Percentiles rank a stretch among this genome's conserved stretches.
Conservation (phyloP, 2,888 invertebrate genomes). For the Pseudoips prasinana region DNA sequence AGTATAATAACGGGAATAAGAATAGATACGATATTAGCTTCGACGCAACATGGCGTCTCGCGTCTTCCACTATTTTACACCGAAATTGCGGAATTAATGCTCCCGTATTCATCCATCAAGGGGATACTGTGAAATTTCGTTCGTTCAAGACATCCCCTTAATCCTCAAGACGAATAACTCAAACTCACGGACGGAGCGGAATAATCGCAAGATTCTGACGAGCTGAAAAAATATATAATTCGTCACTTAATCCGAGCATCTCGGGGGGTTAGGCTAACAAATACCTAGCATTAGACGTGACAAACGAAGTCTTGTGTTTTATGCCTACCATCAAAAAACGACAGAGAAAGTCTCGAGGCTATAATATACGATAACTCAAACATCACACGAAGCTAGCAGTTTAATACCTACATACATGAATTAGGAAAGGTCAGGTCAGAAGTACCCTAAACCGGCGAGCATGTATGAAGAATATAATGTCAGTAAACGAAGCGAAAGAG, state of each 20-base stretch:
- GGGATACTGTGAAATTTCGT: constrained; percentile 72
- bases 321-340: constrained; percentile 2
- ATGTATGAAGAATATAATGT: too few species aligned
- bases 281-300: constrained; percentile 66
- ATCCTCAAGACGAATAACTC: constrained; percentile 78
- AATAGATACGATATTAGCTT: constrained; percentile 44
- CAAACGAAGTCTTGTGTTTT: constrained; percentile 43
- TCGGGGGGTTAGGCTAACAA: constrained; percentile 60
- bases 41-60: constrained; percentile 42
- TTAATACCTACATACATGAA: too few species aligned
- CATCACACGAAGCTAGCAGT: too few species aligned
- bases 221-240: constrained; percentile 71
- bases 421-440: too few species aligned
- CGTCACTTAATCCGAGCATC: constrained; percentile 70
- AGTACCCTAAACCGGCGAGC: too few species aligned
- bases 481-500: too few species aligned
- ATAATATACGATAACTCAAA: too few species aligned
- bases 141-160: constrained; percentile 66
- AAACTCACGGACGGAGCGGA: constrained; percentile 71
- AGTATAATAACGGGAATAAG: constrained; percentile 34
- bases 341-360: not conserved
- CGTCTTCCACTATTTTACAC: constrained; percentile 63
- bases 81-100: constrained; percentile 68
- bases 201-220: constrained; percentile 72
- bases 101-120: constrained; percentile 73